Conservation (phyloP, 2,113 vertebrate species). For the Microcebus lehilahytsara region DNA sequence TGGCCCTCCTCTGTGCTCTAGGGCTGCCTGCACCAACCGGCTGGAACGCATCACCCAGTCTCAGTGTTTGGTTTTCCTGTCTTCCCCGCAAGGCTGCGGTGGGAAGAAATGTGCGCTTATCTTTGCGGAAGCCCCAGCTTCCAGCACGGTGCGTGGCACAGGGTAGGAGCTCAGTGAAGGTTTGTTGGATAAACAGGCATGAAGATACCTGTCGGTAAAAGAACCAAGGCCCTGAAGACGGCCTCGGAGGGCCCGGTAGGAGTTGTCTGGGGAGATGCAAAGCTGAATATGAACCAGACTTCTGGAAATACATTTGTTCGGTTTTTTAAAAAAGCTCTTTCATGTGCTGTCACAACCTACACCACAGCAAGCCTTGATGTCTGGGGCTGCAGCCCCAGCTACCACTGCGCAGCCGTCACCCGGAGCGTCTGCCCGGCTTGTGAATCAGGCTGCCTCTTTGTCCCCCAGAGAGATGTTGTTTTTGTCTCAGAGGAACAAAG, state of each 20-base stretch:
- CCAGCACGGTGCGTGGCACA: background rate
- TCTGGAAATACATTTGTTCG: background rate
- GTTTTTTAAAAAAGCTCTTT: background rate
- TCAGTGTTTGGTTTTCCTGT: background rate
- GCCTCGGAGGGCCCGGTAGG: background rate
- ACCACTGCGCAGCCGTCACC: background rate
- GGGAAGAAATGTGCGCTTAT: background rate
- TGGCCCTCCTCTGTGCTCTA: background rate
- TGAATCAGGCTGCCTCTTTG: slow-evolving; percentile 7
- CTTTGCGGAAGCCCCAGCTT: background rate
- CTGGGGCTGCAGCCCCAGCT: background rate
- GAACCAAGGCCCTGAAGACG: background rate
- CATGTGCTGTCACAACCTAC: background rate
- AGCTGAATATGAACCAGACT: background rate
- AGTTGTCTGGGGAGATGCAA: background rate
- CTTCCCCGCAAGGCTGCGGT: background rate
- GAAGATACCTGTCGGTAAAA: background rate
- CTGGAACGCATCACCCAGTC: no score
- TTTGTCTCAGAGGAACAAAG: slow-evolving; percentile 60
- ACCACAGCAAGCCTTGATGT: background rate
- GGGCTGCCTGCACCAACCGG: background rate
- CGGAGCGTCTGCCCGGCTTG: accelerated
- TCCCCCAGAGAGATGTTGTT: background rate
- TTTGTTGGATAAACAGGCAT: background rate
- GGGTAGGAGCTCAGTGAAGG: background rate